Percentiles rank a stretch among this genome's conserved stretches.
These are phyloP conservation scores for Phalacrocorax brasilianus DNA, from an alignment of 2,113 vertebrate species.

Conservation along the genomic window DNA sequence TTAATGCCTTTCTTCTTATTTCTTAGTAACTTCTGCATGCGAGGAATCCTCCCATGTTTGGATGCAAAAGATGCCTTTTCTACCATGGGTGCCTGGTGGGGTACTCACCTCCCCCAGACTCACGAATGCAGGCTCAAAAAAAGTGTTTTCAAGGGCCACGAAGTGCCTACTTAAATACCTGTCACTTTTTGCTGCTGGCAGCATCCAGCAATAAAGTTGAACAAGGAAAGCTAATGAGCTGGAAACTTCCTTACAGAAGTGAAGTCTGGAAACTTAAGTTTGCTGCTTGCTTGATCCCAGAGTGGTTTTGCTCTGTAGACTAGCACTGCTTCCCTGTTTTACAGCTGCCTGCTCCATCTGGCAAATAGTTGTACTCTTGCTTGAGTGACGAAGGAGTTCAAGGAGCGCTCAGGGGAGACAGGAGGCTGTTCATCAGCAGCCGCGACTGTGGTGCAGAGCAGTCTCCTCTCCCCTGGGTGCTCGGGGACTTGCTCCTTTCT, in stretches of 20 bases:
- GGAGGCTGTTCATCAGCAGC: background rate
- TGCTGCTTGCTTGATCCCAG: background rate
- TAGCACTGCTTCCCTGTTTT: background rate
- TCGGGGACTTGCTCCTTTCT: background rate
- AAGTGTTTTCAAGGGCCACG: background rate
- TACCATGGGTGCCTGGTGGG: background rate
- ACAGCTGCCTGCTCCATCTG: slow-evolving; percentile 23
- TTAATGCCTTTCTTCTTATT: background rate
- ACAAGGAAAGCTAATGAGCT: slow-evolving; percentile 7
- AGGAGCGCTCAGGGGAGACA: background rate
- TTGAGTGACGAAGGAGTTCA: background rate
- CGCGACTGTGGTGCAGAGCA: fast-evolving
- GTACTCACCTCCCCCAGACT: background rate
- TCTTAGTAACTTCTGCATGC: background rate
- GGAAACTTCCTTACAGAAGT: slow-evolving; percentile 23
- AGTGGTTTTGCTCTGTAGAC: background rate
- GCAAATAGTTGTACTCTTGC: background rate
- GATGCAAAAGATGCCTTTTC: background rate
- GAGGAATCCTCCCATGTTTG: background rate
- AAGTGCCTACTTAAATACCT: background rate
- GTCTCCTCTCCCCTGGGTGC: background rate
- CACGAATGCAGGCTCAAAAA: background rate
- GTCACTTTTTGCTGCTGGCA: background rate
- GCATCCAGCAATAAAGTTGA: slow-evolving; percentile 9
- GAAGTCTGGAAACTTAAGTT: slow-evolving; percentile 4